A percentile compares a stretch with the other conserved stretches of the same genome.
phyloP scores from a whole-genome alignment of 2,113 vertebrate species.

The Athene noctua region DNA sequence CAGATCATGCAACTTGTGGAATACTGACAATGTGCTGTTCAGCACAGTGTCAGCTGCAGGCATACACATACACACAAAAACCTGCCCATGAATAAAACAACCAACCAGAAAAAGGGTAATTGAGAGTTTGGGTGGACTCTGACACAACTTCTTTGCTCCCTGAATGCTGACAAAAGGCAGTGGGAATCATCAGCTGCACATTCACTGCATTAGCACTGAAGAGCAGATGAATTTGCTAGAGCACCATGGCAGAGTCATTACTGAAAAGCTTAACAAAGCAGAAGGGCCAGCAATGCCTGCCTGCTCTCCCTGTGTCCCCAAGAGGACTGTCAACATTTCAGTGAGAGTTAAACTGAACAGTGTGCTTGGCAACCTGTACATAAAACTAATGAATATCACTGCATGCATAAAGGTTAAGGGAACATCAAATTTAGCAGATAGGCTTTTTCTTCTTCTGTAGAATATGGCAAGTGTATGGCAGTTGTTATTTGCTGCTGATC shows the following conservation, averaged over 20 bases:
- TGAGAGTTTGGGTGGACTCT: neutral
- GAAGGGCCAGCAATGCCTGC: neutral
- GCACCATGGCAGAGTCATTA: neutral
- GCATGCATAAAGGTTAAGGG: neutral
- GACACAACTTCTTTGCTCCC: neutral
- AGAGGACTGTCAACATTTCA: neutral
- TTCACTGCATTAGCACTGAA: fast-evolving
- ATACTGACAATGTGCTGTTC: neutral
- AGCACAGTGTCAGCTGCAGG: neutral
- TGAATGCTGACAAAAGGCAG: neutral
- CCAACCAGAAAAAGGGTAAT: neutral
- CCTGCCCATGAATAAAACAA: neutral
- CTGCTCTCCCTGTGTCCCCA: neutral
- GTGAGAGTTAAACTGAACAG: neutral
- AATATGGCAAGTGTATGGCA: neutral
- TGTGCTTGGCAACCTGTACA: fast-evolving
- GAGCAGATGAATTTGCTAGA: neutral
- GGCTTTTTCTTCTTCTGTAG: neutral
- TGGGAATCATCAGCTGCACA: neutral
- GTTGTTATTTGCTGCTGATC: neutral
- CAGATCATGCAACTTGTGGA: neutral
- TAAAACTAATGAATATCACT: neutral
- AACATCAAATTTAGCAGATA: neutral
- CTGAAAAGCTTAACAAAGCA: neutral
- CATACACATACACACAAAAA: neutral